Evolutionary conservation across 1,140 invertebrate species (phyloP), one percentile per base, ranked within the genome.

Genomic region (Diabrotica undecimpunctata): DNA sequence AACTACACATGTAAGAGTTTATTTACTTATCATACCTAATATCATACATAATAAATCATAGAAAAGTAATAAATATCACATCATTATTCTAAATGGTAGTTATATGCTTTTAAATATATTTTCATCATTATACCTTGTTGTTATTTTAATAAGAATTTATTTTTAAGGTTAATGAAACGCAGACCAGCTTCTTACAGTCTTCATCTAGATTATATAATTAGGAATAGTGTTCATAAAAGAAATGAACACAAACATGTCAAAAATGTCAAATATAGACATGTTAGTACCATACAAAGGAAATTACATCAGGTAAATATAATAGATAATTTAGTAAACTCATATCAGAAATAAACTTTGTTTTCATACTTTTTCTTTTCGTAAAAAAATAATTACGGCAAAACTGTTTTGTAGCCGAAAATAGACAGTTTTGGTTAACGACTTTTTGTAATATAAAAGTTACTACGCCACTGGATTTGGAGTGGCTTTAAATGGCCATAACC

Each of bases 181-280:
- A 84, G 91, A 65, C 89, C 90, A 0, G 86, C 88, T 0, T 91
- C 90, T 7, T 87, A 87, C 70, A 93, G 90, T 76, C 79, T 96
- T 5, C 94, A 92, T 78, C 81, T 96, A 53, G 91, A 95, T 77
- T 90, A 91, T 72, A 84, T 95, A 53, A 71, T 79, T 55, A 73
- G 72, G 53, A 74, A 71, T 61, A 74, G 75, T 50, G 65, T 66
- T 11, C 73, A 59, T 35, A 72, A 72, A 59, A 72, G 61, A 59
- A 38, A 38, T 8, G 67, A 70, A 64, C 64, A 66, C 9, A 72
- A 67, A 64, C 61, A 68, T 6, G 65, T 66, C 5, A 68, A 61
- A 52, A 54, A 39, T 61, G 37, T 41, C 2, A 65, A 65, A 39
- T 41, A 62, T 56, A 66, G 66, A 55, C 36, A 58, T 12, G 25